Conservation (phyloP, 1,140 invertebrate species). For the Sinella curviseta region DNA sequence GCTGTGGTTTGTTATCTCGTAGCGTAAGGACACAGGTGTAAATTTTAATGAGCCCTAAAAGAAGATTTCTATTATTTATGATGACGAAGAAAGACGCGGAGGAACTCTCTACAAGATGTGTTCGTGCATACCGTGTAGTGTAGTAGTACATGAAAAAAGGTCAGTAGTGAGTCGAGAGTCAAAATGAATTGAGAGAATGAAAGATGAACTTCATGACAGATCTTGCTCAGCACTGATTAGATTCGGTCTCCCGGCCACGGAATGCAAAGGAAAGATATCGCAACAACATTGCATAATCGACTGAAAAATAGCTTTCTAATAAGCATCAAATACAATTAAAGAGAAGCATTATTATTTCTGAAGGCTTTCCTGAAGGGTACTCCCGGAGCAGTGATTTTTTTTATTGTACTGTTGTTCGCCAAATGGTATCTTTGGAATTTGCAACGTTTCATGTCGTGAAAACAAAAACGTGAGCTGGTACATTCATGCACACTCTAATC, state of each 20-base stretch:
- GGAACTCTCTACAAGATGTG: neutral
- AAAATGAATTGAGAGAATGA: neutral
- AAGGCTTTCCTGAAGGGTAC: no score
- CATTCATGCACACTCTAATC: no score
- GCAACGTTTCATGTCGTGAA: no score
- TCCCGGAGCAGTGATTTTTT: no score
- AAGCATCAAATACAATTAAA: slow-evolving; percentile 22
- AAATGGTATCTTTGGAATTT: no score
- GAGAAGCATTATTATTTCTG: neutral
- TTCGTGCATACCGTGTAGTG: neutral
- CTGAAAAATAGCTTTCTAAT: slow-evolving; percentile 21
- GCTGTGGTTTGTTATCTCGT: neutral
- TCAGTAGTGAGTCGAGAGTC: neutral
- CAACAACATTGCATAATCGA: slow-evolving; percentile 15
- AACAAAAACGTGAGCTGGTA: no score
- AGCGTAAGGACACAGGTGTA: slow-evolving; percentile 20
- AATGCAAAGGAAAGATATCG: neutral
- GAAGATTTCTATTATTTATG: neutral
- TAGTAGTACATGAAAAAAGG: neutral
- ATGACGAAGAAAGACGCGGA: neutral
- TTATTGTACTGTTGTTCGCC: no score
- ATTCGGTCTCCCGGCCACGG: neutral
- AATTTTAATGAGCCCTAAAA: slow-evolving; percentile 16
- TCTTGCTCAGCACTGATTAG: neutral
- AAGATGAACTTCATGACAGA: slow-evolving; percentile 23